Evolutionary conservation across 2,797 vertebrate genomes (phyloP).

Genomic region (Enteromius paludinosus): DNA sequence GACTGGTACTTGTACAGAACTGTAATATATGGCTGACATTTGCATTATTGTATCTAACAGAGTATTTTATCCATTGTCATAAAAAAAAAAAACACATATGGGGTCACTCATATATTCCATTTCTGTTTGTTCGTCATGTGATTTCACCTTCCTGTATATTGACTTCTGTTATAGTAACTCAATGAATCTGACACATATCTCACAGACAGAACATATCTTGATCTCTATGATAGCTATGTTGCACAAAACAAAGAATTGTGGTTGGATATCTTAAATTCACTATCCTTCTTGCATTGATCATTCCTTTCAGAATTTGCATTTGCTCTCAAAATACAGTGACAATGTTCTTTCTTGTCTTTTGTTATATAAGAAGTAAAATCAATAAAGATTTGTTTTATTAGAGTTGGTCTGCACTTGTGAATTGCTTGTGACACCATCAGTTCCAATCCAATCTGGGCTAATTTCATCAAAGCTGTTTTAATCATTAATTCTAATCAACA

Average conservation of each 20-base stretch:
- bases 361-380: constrained; percentile 55
- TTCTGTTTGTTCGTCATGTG: constrained; percentile 33
- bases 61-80: constrained; percentile 43
- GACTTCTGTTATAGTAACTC: not conserved
- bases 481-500: not conserved
- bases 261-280: constrained; percentile 11
- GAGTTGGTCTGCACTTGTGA: not conserved
- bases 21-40: constrained; percentile 65
- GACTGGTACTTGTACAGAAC: constrained; percentile 52
- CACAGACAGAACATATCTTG: constrained; percentile 15
- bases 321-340: not conserved
- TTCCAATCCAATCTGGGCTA: constrained; percentile 2
- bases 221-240: not conserved
- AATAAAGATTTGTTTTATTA: constrained; percentile 51
- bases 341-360: constrained; percentile 29
- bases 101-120: constrained; percentile 45
- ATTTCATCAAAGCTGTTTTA: constrained; percentile 21
- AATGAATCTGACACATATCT: constrained; percentile 23
- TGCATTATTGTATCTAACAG: constrained; percentile 65
- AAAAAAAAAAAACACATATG: constrained; percentile 39
- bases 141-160: constrained; percentile 27
- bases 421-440: not conserved
- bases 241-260: constrained; percentile 15
- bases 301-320: constrained; percentile 7
- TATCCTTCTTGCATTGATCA: constrained; percentile 18